phyloP scores from a whole-genome alignment of 2,113 vertebrate genomes.

The Brachyhypopomus gauderio region DNA sequence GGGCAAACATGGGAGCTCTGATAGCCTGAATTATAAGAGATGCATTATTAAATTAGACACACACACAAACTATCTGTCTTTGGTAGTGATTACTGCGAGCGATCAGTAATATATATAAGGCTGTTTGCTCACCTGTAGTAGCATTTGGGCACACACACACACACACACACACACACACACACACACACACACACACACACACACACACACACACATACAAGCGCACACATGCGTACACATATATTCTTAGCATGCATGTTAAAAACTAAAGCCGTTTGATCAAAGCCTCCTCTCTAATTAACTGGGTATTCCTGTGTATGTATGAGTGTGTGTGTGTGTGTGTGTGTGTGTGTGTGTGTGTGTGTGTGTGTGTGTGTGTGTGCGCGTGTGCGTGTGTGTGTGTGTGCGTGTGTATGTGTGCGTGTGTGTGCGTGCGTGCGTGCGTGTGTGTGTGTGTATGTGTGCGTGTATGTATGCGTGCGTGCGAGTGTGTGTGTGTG shows the following conservation, averaged over 20 bases:
- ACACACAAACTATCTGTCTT: constrained; percentile 31
- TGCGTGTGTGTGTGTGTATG: not conserved
- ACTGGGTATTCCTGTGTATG: constrained; percentile 9
- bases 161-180: constrained; percentile 18
- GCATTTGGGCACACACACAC: not conserved
- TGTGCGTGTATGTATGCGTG: too few species aligned
- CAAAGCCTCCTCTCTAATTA: constrained; percentile 25
- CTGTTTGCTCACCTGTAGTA: constrained; percentile 8
- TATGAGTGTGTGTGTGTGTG: not conserved
- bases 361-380: not conserved
- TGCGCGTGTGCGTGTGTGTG: constrained; percentile 1
- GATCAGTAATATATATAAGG: not conserved
- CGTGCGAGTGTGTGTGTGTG: not conserved
- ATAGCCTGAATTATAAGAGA: constrained; percentile 30
- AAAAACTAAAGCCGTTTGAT: constrained; percentile 38
- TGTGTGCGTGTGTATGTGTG: not conserved
- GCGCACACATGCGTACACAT: constrained; percentile 4
- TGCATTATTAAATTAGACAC: constrained; percentile 42
- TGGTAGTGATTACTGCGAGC: constrained; percentile 15
- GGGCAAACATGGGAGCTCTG: constrained; percentile 35
- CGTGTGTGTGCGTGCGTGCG: not conserved
- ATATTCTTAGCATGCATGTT: constrained; percentile 17
- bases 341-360: constrained; percentile 1
- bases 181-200: constrained; percentile 9
- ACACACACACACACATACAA: constrained; percentile 3